Base-by-base conservation (phyloP, 2,888 invertebrate species). In the Gymnosoma rotundatum region DNA sequence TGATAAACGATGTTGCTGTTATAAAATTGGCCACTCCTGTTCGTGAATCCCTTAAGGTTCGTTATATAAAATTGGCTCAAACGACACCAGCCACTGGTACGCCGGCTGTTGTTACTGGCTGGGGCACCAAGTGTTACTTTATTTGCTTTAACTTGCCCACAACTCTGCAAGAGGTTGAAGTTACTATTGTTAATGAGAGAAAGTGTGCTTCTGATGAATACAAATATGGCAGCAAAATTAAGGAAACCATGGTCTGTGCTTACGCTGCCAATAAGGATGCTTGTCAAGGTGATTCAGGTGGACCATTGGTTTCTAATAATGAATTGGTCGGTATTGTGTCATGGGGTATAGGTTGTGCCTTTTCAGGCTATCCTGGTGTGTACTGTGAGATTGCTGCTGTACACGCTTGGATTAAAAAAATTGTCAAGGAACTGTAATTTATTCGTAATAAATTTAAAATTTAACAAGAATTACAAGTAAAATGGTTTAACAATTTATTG, bases 281-380 rank as follows among this genome's bases (percentile, higher is more conserved):
- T 69, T 92, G 91, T 86, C 91, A 91, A 86, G 92, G 92, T 80
- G 92, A 92, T 78, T 92, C 91, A 3, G 93, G 92, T 83, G 93
- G 93, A n/a, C 92, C 92, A 67, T 78, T 91, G 85, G 90, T 90
- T 6, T 75, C 89, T 45, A 54, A 86, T 2, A 78, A 82, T 5
- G 7, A 88, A 74, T 87, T 90, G 6, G 88, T 91, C 3, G 93
- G 92, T 66, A 61, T 92, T 61, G 92, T 92, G 0, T 92, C 92
- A 12, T 93, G 91, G 91, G 93, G 92, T 48, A 81, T 69, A 16
- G 90, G 90, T 42, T 93, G 92, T 52, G 92, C 89, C 52, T 58
- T 61, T 56, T n/a, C 83, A 1, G 80, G 80, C 1, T 91, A 90
- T 78, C 92, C 92, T 10, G 92, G 91, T 14, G 91, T 91, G n/a